Percentiles rank a stretch among this genome's conserved stretches.
phyloP scores from a whole-genome alignment of 2,113 vertebrate species.

The Megatriorchis doriae region DNA sequence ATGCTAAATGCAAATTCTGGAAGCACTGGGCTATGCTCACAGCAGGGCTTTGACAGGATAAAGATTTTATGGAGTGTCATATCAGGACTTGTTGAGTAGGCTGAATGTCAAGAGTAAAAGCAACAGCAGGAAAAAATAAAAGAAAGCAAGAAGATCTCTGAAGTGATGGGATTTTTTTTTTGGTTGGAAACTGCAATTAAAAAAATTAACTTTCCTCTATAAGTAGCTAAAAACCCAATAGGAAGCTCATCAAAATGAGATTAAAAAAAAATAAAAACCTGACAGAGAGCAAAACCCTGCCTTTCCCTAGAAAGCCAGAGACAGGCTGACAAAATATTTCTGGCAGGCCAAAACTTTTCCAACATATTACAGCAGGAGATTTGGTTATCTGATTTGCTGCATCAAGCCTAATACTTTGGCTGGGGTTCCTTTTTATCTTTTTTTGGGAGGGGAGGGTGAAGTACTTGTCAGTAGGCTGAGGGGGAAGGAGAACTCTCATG shows the following conservation, averaged over 20 bases:
- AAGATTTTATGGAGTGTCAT: constrained; percentile 51
- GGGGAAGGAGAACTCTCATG: not conserved
- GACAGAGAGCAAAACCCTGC: not conserved
- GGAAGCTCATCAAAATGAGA: constrained; percentile 12
- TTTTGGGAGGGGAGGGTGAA: not conserved
- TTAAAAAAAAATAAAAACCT: not conserved
- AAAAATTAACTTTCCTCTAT: not conserved
- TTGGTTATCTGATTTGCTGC: not conserved
- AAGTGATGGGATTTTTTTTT: not conserved
- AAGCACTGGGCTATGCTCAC: constrained; percentile 39
- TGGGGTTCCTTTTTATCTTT: not conserved
- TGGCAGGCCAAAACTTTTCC: not conserved
- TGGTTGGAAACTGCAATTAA: constrained; percentile 9
- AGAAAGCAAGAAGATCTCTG: not conserved
- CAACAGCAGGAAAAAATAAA: not conserved
- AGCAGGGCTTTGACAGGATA: constrained; percentile 60
- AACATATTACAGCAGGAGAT: not conserved
- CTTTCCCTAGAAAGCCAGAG: not conserved
- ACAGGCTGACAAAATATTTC: not conserved
- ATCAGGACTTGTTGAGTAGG: constrained; percentile 40
- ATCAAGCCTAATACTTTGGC: not conserved
- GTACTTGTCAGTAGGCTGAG: not conserved
- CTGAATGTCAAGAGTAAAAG: constrained; percentile 53
- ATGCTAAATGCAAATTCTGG: constrained; percentile 52
- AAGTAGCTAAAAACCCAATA: not conserved